These are phyloP conservation scores for Solea solea DNA, from an alignment of 2,113 vertebrate genomes.

Conservation along the genomic window DNA sequence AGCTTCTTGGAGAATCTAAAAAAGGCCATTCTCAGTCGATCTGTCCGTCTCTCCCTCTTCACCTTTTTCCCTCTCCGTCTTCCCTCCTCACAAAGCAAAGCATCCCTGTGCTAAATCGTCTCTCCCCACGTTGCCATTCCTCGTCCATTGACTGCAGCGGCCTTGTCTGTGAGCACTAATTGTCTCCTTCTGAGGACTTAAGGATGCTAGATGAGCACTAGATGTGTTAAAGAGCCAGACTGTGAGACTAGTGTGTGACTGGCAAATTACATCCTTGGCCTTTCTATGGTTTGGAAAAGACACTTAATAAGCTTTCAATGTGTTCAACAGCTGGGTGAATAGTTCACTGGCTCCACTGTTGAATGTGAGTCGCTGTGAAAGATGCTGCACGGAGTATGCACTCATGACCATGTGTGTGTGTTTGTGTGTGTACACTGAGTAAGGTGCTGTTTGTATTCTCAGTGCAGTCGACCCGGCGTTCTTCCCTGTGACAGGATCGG, in stretches of 20 bases:
- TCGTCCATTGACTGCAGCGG: conserved; percentile 67
- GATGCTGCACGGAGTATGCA: conserved; percentile 22
- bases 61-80: conserved; percentile 45
- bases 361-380: conserved; percentile 61
- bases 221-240: conserved; percentile 73
- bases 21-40: conserved; percentile 59
- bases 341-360: conserved; percentile 70
- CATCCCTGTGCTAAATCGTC: conserved; percentile 60
- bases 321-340: conserved; percentile 76
- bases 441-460: conserved; percentile 68
- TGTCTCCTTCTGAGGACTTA: conserved; percentile 75
- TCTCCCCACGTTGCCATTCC: conserved; percentile 52
- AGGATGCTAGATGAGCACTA: conserved; percentile 69
- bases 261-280: conserved; percentile 79
- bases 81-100: conserved; percentile 7
- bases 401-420: conserved; percentile 13
- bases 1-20: conserved; percentile 42
- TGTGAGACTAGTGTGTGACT: conserved; percentile 71
- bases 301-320: conserved; percentile 74
- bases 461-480: conserved; percentile 60
- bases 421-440: conserved; percentile 16
- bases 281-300: conserved; percentile 74
- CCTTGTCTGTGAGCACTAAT: conserved; percentile 74
- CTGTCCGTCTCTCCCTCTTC: conserved; percentile 42
- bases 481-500: conserved; percentile 70